Conservation (phyloP, 2,113 vertebrate genomes). For the Lycaon pictus region DNA sequence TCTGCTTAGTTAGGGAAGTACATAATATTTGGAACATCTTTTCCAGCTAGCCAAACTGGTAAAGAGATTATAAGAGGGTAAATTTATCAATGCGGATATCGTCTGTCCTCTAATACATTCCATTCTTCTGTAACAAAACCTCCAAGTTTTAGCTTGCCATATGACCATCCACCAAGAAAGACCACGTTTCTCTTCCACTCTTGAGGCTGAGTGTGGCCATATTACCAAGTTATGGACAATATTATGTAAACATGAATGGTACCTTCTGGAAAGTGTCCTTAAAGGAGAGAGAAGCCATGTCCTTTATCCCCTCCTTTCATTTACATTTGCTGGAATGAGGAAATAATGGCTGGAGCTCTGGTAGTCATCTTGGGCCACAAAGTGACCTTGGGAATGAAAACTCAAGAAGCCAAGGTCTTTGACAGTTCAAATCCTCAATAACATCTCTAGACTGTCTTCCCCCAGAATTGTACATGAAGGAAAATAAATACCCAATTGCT, state of each 20-base stretch:
- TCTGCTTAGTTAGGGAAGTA: background rate
- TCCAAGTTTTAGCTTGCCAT: background rate
- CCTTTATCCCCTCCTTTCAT: background rate
- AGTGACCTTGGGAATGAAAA: background rate
- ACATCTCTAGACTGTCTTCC: background rate
- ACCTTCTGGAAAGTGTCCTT: background rate
- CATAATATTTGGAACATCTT: background rate
- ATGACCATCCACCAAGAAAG: background rate
- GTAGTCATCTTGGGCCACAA: background rate
- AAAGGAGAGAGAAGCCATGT: background rate
- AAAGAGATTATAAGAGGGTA: background rate
- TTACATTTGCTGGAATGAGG: background rate
- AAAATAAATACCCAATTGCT: background rate
- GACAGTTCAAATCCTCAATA: background rate
- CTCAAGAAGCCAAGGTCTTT: background rate
- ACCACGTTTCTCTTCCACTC: background rate
- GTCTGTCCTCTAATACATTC: background rate
- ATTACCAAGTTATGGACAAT: background rate
- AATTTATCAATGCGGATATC: background rate
- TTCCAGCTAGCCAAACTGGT: background rate
- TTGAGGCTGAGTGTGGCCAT: background rate
- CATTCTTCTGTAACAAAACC: background rate
- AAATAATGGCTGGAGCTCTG: background rate
- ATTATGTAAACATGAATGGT: background rate
- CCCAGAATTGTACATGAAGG: background rate